Conservation (phyloP, 2,888 invertebrate species). For the Drosophila emarginata region DNA sequence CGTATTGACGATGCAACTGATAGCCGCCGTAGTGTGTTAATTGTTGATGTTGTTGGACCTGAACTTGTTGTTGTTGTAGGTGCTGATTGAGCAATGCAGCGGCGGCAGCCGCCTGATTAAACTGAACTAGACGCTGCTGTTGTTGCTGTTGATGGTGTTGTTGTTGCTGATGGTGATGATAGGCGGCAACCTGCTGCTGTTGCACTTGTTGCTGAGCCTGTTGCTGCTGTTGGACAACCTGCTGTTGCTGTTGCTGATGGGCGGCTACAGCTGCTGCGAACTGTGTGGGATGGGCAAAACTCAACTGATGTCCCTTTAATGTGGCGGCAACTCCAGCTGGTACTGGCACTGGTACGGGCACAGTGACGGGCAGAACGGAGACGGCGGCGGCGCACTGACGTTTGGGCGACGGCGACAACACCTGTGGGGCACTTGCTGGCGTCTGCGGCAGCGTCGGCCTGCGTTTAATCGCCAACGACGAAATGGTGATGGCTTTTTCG, state of each 20-base stretch:
- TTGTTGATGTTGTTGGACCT: conserved; percentile 80
- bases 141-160: conserved; percentile 54
- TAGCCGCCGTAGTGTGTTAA: conserved; percentile 75
- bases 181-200: conserved; percentile 60
- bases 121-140: conserved; percentile 79
- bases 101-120: conserved; percentile 75
- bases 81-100: conserved; percentile 79
- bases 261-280: conserved; percentile 79
- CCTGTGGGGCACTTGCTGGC: conserved; percentile 83
- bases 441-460: conserved; percentile 84
- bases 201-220: conserved; percentile 75
- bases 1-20: conserved; percentile 68
- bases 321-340: conserved; percentile 76
- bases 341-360: conserved; percentile 59
- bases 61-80: conserved; percentile 77
- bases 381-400: conserved; percentile 83
- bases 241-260: conserved; percentile 67
- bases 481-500: conserved; percentile 83
- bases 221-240: conserved; percentile 55
- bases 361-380: conserved; percentile 79
- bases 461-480: conserved; percentile 84
- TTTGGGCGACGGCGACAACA: conserved; percentile 83
- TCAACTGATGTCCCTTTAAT: conserved; percentile 76
- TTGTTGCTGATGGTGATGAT: conserved; percentile 47
- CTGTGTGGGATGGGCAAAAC: conserved; percentile 74